Conservation (phyloP, 1,140 invertebrate species). For the Hestina assimilis region DNA sequence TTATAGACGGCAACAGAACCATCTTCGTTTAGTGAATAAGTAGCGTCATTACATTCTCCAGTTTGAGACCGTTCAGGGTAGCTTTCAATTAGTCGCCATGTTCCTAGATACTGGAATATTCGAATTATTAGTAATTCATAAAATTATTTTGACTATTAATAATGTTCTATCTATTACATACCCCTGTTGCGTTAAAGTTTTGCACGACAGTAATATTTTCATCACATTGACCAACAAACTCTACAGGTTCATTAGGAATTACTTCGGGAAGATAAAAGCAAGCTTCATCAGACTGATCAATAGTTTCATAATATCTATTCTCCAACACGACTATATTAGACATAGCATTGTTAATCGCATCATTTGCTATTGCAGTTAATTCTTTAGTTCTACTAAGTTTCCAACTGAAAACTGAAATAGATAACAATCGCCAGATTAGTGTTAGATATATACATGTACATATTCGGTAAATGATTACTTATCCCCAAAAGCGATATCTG, state of each 20-base stretch:
- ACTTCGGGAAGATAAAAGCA: conserved; percentile 54
- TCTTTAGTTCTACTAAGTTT: conserved; percentile 47
- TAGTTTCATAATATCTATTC: conserved; percentile 42
- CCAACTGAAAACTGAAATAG: conserved; percentile 54
- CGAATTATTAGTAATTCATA: not conserved
- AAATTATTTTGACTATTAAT: not conserved
- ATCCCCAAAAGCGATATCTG: too few species aligned
- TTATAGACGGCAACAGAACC: conserved; percentile 38
- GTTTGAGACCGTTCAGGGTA: conserved; percentile 37
- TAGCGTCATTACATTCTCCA: conserved; percentile 47
- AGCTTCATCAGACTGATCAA: conserved; percentile 44
- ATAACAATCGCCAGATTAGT: not conserved
- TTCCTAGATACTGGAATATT: conserved; percentile 16
- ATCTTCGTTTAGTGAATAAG: conserved; percentile 31
- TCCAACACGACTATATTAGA: conserved; percentile 36
- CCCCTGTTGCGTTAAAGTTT: conserved; percentile 3
- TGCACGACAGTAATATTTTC: conserved; percentile 14
- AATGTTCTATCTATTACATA: not conserved
- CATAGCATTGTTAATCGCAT: conserved; percentile 42
- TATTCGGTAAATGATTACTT: too few species aligned
- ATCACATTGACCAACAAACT: conserved; percentile 34
- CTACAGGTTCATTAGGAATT: conserved; percentile 34
- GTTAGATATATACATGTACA: not conserved
- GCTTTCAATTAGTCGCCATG: conserved; percentile 49
- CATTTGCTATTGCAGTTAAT: conserved; percentile 1